Conservation (phyloP, 2,113 vertebrate genomes). For the Podarcis raffonei region DNA sequence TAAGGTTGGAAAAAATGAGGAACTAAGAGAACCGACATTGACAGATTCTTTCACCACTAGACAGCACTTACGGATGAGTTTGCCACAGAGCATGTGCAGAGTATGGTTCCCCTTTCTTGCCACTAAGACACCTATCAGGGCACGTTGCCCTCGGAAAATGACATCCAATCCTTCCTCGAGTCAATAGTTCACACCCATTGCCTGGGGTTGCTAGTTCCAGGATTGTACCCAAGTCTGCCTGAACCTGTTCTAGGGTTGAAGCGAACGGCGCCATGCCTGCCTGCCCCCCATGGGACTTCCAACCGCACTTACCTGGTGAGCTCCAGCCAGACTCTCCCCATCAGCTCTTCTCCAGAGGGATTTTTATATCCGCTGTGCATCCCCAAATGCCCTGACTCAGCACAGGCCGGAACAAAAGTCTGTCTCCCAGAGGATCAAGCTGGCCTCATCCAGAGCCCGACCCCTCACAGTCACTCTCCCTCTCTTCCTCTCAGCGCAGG, state of each 20-base stretch:
- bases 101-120: too few relatives aligned
- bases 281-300: not conserved
- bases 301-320: conserved; percentile 31
- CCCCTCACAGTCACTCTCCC: not conserved
- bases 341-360: conserved; percentile 22
- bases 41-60: too few relatives aligned
- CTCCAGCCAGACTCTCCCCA: not conserved
- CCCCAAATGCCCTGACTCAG: conserved; percentile 68
- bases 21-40: too few relatives aligned
- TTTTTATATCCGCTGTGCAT: conserved; percentile 68
- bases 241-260: not conserved
- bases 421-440: conserved; percentile 65
- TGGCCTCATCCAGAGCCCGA: conserved; percentile 35
- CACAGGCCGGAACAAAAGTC: conserved; percentile 66
- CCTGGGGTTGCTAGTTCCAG: not conserved
- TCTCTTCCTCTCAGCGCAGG: rapidly evolving
- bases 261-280: not conserved
- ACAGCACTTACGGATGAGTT: not conserved
- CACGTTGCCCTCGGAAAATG: not conserved
- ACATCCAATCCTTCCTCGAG: not conserved
- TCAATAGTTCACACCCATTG: not conserved
- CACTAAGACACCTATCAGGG: not conserved
- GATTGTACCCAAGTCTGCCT: not conserved
- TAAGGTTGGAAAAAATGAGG: too few relatives aligned
- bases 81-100: not conserved